A percentile compares a stretch with the other conserved stretches of the same genome.
Conservation (phyloP, 2,888 invertebrate genomes). For the Leptopilina myrica region DNA sequence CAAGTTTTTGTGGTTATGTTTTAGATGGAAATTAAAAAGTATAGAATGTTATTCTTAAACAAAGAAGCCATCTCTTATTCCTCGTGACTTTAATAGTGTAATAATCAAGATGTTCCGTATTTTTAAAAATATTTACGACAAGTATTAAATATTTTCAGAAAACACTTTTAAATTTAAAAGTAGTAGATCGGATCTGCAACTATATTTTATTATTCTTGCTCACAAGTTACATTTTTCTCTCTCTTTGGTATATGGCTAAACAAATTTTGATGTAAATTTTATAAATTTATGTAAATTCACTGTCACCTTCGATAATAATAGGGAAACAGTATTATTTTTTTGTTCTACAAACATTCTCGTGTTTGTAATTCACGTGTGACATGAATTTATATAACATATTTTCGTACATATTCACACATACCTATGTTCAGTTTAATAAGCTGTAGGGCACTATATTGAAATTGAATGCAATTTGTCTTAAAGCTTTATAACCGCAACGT, state of each 20-base stretch:
- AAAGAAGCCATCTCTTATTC: too few species aligned
- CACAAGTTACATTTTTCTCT: not conserved
- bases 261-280: not conserved
- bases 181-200: too few species aligned
- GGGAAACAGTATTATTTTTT: not conserved
- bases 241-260: not conserved
- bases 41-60: too few species aligned
- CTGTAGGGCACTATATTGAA: not conserved
- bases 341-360: not conserved
- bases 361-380: not conserved
- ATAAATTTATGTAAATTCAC: not conserved
- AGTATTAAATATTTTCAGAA: too few species aligned
- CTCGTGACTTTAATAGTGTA: too few species aligned
- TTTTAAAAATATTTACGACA: too few species aligned
- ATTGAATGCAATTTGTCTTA: constrained; percentile 5
- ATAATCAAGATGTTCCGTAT: too few species aligned
- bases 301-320: not conserved
- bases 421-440: too few species aligned
- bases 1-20: too few species aligned
- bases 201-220: too few species aligned
- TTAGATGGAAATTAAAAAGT: too few species aligned
- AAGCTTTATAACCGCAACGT: not conserved
- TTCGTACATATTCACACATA: not conserved
- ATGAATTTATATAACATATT: constrained; percentile 2
- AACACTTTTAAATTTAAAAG: too few species aligned